These are phyloP conservation scores for Napeogenes sylphis DNA, from an alignment of 2,888 invertebrate species.

Conservation along the genomic window DNA sequence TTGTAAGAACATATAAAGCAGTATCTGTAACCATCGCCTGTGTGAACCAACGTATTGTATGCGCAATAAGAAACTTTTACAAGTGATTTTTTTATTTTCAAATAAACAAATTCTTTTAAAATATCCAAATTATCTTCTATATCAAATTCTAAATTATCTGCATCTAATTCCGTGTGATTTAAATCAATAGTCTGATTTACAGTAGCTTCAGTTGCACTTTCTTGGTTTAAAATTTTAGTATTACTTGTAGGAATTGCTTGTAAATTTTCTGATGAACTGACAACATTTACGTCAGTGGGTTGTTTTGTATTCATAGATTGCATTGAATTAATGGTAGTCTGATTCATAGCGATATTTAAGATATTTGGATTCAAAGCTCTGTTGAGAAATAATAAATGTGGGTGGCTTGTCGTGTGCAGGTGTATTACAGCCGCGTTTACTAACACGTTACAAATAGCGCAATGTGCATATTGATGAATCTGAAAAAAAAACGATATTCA, in stretches of 20 bases:
- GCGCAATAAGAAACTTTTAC: constrained; percentile 30
- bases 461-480: not conserved
- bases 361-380: not conserved
- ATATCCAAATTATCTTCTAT: constrained; percentile 13
- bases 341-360: not conserved
- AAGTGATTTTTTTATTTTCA: constrained; percentile 34
- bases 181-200: not conserved
- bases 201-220: not conserved
- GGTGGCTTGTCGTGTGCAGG: not conserved
- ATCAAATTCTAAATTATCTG: not conserved
- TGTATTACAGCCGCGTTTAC: not conserved
- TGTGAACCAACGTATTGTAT: constrained; percentile 32
- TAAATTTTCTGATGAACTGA: not conserved
- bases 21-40: constrained; percentile 33
- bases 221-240: not conserved
- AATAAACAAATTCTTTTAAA: constrained; percentile 32
- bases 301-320: not conserved
- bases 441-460: not conserved
- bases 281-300: not conserved
- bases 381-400: not conserved
- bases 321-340: not conserved
- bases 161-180: not conserved
- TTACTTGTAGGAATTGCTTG: not conserved
- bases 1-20: constrained; percentile 31
- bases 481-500: constrained; percentile 7